These are phyloP conservation scores for Urocyon cinereoargenteus DNA, from an alignment of 2,797 vertebrate genomes.

Conservation along the genomic window DNA sequence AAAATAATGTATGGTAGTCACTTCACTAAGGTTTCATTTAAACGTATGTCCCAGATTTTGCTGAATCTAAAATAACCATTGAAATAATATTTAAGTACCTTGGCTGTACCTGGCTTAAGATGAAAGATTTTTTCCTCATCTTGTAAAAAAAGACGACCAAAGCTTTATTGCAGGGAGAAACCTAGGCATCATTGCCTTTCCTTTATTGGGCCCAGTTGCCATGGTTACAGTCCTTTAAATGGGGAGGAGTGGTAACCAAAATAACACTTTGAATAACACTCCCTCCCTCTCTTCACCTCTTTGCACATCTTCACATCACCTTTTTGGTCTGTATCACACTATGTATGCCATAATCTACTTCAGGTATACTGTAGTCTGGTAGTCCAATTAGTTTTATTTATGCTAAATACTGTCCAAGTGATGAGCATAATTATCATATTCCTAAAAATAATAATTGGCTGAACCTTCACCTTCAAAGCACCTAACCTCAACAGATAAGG, in stretches of 20 bases:
- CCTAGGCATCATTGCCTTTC: background rate
- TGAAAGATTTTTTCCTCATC: background rate
- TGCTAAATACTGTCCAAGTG: background rate
- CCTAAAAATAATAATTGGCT: constrained; percentile 17
- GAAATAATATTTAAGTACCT: constrained; percentile 40
- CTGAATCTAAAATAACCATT: constrained; percentile 31
- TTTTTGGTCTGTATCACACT: background rate
- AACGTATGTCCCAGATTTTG: constrained; percentile 57
- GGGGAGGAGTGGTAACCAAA: constrained; percentile 46
- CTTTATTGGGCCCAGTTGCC: constrained; percentile 52
- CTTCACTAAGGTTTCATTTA: constrained; percentile 3
- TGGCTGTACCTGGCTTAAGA: background rate
- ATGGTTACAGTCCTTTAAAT: constrained; percentile 34
- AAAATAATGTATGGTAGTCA: background rate
- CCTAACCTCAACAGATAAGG: background rate
- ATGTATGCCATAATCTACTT: background rate
- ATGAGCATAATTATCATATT: background rate
- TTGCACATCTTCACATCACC: background rate
- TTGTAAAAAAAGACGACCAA: background rate
- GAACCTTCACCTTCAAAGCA: constrained; percentile 1
- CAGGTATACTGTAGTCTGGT: background rate
- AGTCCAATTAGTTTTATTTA: background rate
- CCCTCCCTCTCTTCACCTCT: constrained; percentile 18
- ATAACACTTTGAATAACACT: constrained; percentile 32
- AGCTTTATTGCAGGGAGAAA: constrained; percentile 23